A percentile compares a stretch with the other conserved stretches of the same genome.
phyloP scores from a whole-genome alignment of 2,113 vertebrate genomes.

The Chelonoidis abingdonii region DNA sequence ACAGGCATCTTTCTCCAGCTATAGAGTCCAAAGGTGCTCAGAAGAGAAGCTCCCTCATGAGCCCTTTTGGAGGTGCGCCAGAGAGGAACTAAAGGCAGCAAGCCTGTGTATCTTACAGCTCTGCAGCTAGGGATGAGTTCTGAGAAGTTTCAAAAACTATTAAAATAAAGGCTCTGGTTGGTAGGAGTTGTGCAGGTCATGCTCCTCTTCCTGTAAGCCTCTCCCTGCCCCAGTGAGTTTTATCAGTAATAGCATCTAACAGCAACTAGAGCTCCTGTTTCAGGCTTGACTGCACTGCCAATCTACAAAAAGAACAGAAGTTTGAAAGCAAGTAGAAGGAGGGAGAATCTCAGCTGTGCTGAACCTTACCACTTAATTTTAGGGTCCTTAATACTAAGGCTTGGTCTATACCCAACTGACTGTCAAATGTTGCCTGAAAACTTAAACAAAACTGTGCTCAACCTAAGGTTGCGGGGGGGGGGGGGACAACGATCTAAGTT shows the following conservation, averaged over 20 bases:
- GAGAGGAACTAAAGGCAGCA: background rate
- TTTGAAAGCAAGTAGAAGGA: background rate
- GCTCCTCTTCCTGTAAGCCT: background rate
- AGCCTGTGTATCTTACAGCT: background rate
- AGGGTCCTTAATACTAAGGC: accelerated
- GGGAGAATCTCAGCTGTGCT: background rate
- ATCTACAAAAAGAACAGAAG: background rate
- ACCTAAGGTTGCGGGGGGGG: too few species aligned
- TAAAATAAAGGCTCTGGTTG: background rate
- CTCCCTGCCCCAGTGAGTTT: background rate
- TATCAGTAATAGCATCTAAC: background rate
- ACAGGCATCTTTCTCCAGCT: background rate
- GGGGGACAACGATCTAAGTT: too few species aligned
- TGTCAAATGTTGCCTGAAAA: too few species aligned
- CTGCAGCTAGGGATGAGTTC: background rate
- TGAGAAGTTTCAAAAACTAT: background rate
- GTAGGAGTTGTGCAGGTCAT: background rate
- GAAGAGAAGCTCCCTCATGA: background rate
- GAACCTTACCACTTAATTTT: background rate
- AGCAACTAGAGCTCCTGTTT: background rate
- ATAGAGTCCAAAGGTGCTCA: background rate
- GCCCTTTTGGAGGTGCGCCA: background rate
- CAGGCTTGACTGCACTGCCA: background rate
- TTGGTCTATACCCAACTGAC: too few species aligned
- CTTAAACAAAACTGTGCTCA: too few species aligned